phyloP scores from a whole-genome alignment of 2,888 invertebrate species.

The Aspidiotus rigidus region DNA sequence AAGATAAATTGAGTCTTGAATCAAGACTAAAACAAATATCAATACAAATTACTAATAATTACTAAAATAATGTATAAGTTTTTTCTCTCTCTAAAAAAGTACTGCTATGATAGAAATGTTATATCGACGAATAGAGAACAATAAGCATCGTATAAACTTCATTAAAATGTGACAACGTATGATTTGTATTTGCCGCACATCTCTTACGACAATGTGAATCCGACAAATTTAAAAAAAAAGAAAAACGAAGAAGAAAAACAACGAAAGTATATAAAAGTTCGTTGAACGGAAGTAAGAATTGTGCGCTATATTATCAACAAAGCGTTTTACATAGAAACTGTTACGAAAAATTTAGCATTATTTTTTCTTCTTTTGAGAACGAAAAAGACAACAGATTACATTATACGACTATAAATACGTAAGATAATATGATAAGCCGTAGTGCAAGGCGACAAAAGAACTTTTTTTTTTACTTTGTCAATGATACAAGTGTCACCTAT shows the following conservation, averaged over 20 bases:
- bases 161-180: slow-evolving; percentile 22
- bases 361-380: too few relatives aligned
- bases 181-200: slow-evolving; percentile 19
- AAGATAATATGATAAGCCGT: too few relatives aligned
- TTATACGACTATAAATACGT: too few relatives aligned
- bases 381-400: too few relatives aligned
- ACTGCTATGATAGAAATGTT: slow-evolving; percentile 33
- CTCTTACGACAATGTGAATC: slow-evolving; percentile 9
- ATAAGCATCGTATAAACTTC: slow-evolving; percentile 24
- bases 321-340: slow-evolving; percentile 15
- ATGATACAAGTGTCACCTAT: too few relatives aligned
- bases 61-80: slow-evolving; percentile 20
- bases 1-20: slow-evolving; percentile 30
- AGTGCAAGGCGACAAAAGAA: too few relatives aligned
- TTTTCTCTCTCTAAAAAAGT: slow-evolving; percentile 19
- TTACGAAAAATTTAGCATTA: not conserved
- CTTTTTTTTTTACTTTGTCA: too few relatives aligned
- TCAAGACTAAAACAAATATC: slow-evolving; percentile 26
- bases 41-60: slow-evolving; percentile 25
- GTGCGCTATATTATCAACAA: not conserved
- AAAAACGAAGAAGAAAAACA: slow-evolving; percentile 3
- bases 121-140: slow-evolving; percentile 29
- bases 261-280: slow-evolving; percentile 1
- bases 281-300: not conserved
- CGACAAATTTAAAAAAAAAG: slow-evolving; percentile 19